These are phyloP conservation scores for Heteromurus nitidus DNA, from an alignment of 2,888 invertebrate genomes.

Conservation along the genomic window DNA sequence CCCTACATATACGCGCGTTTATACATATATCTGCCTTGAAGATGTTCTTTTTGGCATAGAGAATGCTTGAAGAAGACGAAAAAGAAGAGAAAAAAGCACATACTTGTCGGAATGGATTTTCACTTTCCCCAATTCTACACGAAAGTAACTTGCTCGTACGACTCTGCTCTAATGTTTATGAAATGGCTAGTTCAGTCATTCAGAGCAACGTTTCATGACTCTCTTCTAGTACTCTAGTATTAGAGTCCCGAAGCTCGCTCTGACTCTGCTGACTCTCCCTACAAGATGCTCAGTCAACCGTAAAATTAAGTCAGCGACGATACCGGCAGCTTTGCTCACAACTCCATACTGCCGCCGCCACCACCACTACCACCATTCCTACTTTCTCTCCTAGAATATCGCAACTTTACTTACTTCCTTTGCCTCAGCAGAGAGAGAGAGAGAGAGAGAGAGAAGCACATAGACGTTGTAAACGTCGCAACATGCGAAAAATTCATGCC, in stretches of 20 bases:
- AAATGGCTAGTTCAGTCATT: conserved; percentile 59
- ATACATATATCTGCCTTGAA: conserved; percentile 57
- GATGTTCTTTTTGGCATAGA: conserved; percentile 65
- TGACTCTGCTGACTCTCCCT: too few relatives aligned
- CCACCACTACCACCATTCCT: too few relatives aligned
- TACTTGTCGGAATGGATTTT: conserved; percentile 62
- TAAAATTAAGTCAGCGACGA: conserved; percentile 60
- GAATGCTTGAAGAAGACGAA: too few relatives aligned
- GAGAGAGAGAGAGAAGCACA: neutral
- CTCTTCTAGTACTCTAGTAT: conserved; percentile 35
- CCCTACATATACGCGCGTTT: conserved; percentile 50
- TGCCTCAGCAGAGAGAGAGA: neutral
- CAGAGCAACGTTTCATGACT: conserved; percentile 50
- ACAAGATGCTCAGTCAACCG: conserved; percentile 59
- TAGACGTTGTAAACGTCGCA: too few relatives aligned
- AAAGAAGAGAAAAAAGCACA: too few relatives aligned
- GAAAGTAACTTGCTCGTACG: conserved; percentile 36
- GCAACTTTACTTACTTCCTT: too few relatives aligned
- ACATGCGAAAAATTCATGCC: too few relatives aligned
- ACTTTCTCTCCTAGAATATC: too few relatives aligned
- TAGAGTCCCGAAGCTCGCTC: conserved; percentile 54
- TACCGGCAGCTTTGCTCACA: conserved; percentile 5
- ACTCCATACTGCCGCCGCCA: neutral
- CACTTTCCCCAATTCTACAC: conserved; percentile 42
- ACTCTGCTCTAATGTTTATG: conserved; percentile 33